Percentiles rank a stretch among this genome's conserved stretches.
Conservation (phyloP, 2,797 vertebrate genomes). For the Esox lucius region DNA sequence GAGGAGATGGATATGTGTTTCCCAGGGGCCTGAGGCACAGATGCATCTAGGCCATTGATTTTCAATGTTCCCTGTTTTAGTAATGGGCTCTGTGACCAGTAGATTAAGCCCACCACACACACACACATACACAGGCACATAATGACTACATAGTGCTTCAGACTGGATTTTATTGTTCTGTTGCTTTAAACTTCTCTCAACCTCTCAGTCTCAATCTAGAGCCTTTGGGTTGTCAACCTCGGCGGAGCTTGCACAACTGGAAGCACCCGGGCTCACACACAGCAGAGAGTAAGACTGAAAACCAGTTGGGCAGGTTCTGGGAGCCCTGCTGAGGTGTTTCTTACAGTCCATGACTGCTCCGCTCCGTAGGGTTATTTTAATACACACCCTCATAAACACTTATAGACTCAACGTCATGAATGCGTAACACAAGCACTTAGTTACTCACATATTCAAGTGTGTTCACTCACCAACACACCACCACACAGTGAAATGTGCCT, state of each 20-base stretch:
- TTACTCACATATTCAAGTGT: slow-evolving; percentile 18
- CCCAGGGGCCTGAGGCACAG: slow-evolving; percentile 38
- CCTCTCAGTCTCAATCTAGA: slow-evolving; percentile 11
- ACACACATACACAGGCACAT: slow-evolving; percentile 5
- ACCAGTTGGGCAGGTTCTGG: no score
- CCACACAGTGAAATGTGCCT: background rate
- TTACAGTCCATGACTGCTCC: no score
- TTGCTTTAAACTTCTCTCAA: slow-evolving; percentile 20
- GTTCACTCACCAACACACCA: slow-evolving; percentile 23
- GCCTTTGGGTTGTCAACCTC: no score
- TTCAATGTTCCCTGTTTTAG: slow-evolving; percentile 49
- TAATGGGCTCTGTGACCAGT: slow-evolving; percentile 54
- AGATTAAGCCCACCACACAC: slow-evolving; percentile 31
- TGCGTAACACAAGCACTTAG: slow-evolving; percentile 7
- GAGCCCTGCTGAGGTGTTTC: no score
- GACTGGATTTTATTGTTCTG: slow-evolving; percentile 32
- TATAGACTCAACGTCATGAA: slow-evolving; percentile 30
- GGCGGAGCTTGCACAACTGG: background rate
- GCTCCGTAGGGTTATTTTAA: no score
- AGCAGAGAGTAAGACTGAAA: no score
- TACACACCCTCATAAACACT: slow-evolving; percentile 25
- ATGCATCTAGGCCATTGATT: slow-evolving; percentile 66
- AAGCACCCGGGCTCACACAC: no score
- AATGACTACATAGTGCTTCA: slow-evolving; percentile 23
- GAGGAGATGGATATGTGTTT: slow-evolving; percentile 31